Percentiles rank a stretch among this genome's conserved stretches.
phyloP scores from a whole-genome alignment of 2,797 vertebrate species.

The Takifugu rubripes region DNA sequence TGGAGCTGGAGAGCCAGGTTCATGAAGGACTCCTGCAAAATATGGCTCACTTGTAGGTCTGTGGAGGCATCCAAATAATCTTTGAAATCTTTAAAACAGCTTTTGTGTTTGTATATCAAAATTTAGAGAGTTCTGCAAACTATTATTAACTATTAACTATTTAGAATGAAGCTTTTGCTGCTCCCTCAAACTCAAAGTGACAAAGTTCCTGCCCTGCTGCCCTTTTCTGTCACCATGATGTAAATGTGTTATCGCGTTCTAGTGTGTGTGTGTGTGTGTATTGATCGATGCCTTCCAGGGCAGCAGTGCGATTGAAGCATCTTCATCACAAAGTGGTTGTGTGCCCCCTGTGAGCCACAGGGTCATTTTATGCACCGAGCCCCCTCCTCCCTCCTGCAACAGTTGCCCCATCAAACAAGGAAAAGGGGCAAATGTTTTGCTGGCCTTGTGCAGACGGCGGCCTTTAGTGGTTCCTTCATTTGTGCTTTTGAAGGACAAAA shows the following conservation, averaged over 20 bases:
- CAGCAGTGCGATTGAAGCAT: conserved; percentile 74
- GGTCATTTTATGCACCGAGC: conserved; percentile 77
- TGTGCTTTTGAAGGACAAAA: not conserved
- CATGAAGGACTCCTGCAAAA: too few relatives aligned
- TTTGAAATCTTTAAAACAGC: too few relatives aligned
- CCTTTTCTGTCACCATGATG: conserved; percentile 37
- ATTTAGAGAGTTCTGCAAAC: too few relatives aligned
- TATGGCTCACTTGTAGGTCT: too few relatives aligned
- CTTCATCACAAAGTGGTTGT: conserved; percentile 77
- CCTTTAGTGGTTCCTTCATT: conserved; percentile 19
- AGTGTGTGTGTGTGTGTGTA: conserved; percentile 26
- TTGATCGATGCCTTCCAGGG: conserved; percentile 71
- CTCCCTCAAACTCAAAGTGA: not conserved
- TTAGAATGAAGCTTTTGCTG: too few relatives aligned
- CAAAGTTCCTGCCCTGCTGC: conserved; percentile 36
- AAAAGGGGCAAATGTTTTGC: conserved; percentile 77
- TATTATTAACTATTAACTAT: too few relatives aligned
- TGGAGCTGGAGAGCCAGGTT: too few relatives aligned
- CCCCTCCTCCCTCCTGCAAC: conserved; percentile 55
- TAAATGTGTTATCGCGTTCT: conserved; percentile 32
- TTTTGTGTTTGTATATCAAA: too few relatives aligned
- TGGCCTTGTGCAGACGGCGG: conserved; percentile 71
- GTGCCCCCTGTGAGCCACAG: conserved; percentile 69
- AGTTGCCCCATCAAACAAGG: conserved; percentile 73
- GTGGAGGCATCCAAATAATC: too few relatives aligned